Evolutionary conservation across 1,140 invertebrate species (phyloP), one percentile per base, ranked within the genome.

Genomic region (Atta colombica): DNA sequence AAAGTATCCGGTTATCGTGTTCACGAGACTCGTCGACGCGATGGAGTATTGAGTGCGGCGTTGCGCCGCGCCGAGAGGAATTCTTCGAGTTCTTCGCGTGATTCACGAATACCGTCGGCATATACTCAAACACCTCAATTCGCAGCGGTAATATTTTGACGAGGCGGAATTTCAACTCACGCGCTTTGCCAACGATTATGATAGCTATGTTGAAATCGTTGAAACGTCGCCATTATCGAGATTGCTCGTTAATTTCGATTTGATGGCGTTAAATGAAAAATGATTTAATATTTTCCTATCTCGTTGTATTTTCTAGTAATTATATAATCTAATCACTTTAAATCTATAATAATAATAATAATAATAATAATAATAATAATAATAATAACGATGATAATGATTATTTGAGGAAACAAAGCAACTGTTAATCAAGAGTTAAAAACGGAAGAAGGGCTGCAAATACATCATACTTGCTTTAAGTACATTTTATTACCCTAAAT

Each of bases 41-140:
- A 58, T 31, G 45, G 66, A 31, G 35, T 87, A 84, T 87, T 31
- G 78, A 72, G 66, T 7, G 63, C 31, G 6, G 51, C 69, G 72
- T 31, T 3, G n/a, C 28, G 31, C 45, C 51, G 45, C 61, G 49
- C 53, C 25, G 75, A 51, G 63, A 53, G 77, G 66, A 72, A 87
- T 82, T 87, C 77, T 82, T 87, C 85, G 78, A 84, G 66, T 87
- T 87, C 65, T 82, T 87, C 66, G 28, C 78, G 55, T 65, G 77
- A 82, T 82, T 87, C 55, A 55, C 78, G 28, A 63, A 82, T 81
- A 72, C 28, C 53, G 55, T 21, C 49, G 58, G 77, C 66, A 71
- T 80, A 86, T 60, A 84, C 60, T 87, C 66, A 39, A 53, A 87
- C 85, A 72, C 78, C 78, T 87, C 78, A 71, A 87, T 87, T 84